Evolutionary conservation across 2,888 invertebrate species (phyloP), one percentile per base, ranked within the genome.

Genomic region (Glyphotaelius pellucidus): DNA sequence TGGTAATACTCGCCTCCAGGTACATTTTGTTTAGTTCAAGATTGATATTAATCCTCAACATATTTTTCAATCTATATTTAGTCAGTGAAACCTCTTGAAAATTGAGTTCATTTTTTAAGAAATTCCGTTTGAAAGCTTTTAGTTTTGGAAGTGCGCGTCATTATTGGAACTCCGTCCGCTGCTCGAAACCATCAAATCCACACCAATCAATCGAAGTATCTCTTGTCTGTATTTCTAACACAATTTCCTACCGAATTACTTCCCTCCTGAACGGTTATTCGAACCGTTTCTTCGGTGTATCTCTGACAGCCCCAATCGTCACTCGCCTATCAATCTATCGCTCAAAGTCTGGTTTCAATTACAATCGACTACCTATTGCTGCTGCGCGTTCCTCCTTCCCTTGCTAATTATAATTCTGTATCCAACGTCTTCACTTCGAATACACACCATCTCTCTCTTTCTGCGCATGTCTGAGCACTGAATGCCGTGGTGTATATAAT

Each of bases 301-400:
- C 79, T 89, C 35, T 35, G 88, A 42, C 32, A 79, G 88, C 88
- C 79, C 31, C 88, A 89, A 89, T 89, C 88, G 88, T 89, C 88
- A 89, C 79, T 89, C 35, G 47, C 42, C 88, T 31, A 89, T 89
- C 67, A 89, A 79, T 89, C 15, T 79, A 89, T 89, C 88, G 32
- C 88, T 89, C 88, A 89, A 89, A 89, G 88, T 89, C 88, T 35
- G 79, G 25, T 89, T 89, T 89, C 88, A 89, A 89, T 89, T 89
- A 89, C 88, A 89, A 86, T 35, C 86, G 9, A 86, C 86, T 52
- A 86, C 86, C 42, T 30, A 67, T 67, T 25, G 25, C 67, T 67
- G 67, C 67, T 67, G 25, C 52, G 15, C 52, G 14, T 19, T 19
- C 25, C 19, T 67, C 67, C 67, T 67, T 67, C 67, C 2, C 25